Evolutionary conservation across 2,888 invertebrate genomes (phyloP).

Genomic region (Andrena praecox): DNA sequence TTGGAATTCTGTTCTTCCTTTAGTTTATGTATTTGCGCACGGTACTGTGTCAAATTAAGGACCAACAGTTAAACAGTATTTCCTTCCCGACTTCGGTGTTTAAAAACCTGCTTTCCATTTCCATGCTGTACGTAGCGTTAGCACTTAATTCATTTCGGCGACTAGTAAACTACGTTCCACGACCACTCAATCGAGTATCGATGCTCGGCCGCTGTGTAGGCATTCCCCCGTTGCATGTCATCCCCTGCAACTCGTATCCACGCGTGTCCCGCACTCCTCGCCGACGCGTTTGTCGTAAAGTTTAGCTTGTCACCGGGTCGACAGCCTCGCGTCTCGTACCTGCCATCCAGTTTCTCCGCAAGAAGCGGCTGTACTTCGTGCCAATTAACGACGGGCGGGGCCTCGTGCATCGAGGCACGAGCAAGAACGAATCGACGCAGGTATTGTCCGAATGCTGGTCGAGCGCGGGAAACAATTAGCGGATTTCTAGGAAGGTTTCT

Average conservation of each 20-base stretch:
- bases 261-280: neutral
- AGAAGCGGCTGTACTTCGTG: conserved; percentile 41
- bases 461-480: conserved; percentile 6
- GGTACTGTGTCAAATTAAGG: neutral
- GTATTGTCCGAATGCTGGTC: neutral
- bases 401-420: neutral
- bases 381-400: conserved; percentile 30
- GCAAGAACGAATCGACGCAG: conserved; percentile 15
- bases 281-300: conserved; percentile 15
- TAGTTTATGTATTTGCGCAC: neutral
- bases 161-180: neutral
- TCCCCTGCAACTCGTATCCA: neutral
- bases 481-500: conserved; percentile 14
- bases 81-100: neutral
- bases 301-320: conserved; percentile 36
- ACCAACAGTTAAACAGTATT: neutral
- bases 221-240: conserved; percentile 1
- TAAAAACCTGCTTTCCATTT: neutral
- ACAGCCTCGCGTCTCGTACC: conserved; percentile 35
- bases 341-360: conserved; percentile 17
- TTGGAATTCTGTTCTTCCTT: conserved; percentile 37
- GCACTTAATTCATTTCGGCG: neutral
- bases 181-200: neutral
- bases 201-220: conserved; percentile 51
- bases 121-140: neutral